These are phyloP conservation scores for Tubulanus polymorphus DNA, from an alignment of 2,888 invertebrate species.

Conservation along the genomic window DNA sequence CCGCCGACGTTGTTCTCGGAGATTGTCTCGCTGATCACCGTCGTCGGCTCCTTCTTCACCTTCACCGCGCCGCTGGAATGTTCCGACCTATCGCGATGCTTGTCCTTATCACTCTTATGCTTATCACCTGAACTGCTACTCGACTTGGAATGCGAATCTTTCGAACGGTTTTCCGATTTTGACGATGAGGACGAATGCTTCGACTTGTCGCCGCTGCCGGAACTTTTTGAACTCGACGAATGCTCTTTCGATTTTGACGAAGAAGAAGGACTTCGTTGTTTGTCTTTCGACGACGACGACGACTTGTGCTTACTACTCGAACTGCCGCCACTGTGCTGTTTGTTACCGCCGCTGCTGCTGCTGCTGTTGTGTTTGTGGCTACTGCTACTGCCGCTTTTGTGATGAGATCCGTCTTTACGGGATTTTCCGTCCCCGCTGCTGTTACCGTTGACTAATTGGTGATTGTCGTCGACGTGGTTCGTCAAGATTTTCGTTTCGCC, in stretches of 20 bases:
- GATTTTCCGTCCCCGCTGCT: no score
- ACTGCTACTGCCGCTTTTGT: conserved; percentile 15
- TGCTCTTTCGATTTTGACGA: conserved; percentile 5
- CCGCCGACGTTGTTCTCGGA: not conserved
- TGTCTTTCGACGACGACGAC: conserved; percentile 17
- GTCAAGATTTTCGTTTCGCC: no score
- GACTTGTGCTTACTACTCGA: conserved; percentile 10
- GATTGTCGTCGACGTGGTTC: no score
- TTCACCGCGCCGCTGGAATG: not conserved
- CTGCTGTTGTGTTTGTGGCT: conserved; percentile 11
- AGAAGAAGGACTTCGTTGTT: conserved; percentile 9
- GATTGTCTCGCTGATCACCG: no score
- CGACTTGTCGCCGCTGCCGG: not conserved
- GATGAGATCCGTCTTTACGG: conserved; percentile 22
- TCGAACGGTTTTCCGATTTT: no score
- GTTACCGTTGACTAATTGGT: no score
- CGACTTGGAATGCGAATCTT: conserved; percentile 5
- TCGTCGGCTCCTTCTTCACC: conserved; percentile 1
- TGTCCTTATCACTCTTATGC: no score
- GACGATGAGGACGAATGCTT: no score
- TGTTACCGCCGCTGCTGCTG: conserved; percentile 10
- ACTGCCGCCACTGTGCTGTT: conserved; percentile 13
- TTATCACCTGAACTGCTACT: no score
- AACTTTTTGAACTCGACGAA: not conserved
- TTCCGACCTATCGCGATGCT: not conserved